A percentile compares a stretch with the other conserved stretches of the same genome.
Conservation (phyloP, 2,113 vertebrate species). For the Amphiprion percula region DNA sequence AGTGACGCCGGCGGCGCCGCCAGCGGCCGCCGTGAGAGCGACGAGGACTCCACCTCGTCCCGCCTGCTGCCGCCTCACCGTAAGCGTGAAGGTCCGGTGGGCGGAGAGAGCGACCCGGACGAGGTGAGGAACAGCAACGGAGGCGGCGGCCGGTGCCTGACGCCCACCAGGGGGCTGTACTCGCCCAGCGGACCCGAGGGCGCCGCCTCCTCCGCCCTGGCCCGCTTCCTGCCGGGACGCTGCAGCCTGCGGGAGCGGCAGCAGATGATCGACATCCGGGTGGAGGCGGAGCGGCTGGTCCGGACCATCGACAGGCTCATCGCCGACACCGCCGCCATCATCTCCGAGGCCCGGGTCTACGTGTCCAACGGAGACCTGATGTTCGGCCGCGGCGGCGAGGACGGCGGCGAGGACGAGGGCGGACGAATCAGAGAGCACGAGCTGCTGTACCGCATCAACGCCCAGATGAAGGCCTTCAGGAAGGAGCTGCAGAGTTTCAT, state of each 20-base stretch:
- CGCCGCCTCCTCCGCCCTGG: constrained; percentile 84
- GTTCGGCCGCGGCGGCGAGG: constrained; percentile 85
- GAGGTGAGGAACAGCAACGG: constrained; percentile 88
- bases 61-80: constrained; percentile 92
- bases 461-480: constrained; percentile 97
- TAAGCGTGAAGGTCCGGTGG: constrained; percentile 95
- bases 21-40: constrained; percentile 91
- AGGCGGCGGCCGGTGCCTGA: constrained; percentile 89
- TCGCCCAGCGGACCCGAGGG: constrained; percentile 85
- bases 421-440: constrained; percentile 94
- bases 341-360: constrained; percentile 92
- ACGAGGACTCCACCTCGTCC: constrained; percentile 89
- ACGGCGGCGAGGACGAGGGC: constrained; percentile 89
- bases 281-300: constrained; percentile 93
- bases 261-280: constrained; percentile 95
- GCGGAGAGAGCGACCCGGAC: constrained; percentile 95
- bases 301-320: constrained; percentile 97
- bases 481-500: constrained; percentile 97
- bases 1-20: constrained; percentile 88
- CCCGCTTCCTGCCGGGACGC: constrained; percentile 85
- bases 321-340: constrained; percentile 93
- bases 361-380: constrained; percentile 91
- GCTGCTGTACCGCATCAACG: constrained; percentile 95
- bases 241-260: constrained; percentile 89
- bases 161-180: constrained; percentile 90